A percentile compares a stretch with the other conserved stretches of the same genome.
These are phyloP conservation scores for Malurus cyaneus DNA, from an alignment of 2,113 vertebrate species.

Conservation along the genomic window DNA sequence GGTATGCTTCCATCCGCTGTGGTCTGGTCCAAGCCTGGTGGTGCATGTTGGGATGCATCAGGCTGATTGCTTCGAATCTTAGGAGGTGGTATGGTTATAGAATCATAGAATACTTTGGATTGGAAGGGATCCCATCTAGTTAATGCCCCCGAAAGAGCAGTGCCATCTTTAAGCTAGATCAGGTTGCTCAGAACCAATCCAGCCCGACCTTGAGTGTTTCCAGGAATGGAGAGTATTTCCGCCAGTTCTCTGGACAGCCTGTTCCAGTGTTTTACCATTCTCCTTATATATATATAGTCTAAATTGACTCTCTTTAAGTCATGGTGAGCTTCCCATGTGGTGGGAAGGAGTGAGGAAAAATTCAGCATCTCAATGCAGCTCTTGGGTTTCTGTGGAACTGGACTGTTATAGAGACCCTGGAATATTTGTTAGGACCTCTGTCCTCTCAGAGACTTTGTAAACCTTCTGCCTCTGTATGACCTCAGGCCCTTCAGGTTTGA, in stretches of 20 bases:
- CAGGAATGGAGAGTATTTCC: neutral
- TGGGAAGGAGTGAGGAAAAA: neutral
- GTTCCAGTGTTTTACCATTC: neutral
- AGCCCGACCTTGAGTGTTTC: neutral
- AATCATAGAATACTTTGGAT: neutral
- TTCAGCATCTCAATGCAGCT: neutral
- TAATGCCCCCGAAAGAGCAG: neutral
- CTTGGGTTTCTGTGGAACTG: neutral
- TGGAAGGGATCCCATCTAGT: neutral
- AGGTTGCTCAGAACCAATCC: neutral
- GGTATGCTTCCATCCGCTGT: fast-evolving
- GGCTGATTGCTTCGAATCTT: fast-evolving
- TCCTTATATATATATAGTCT: neutral
- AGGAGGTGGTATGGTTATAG: too few species aligned
- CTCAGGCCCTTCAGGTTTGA: neutral
- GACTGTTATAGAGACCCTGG: neutral
- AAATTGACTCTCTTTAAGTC: neutral
- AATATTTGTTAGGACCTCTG: neutral
- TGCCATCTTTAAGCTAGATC: neutral
- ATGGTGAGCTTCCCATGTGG: neutral
- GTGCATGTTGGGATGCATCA: fast-evolving
- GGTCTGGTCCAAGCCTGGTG: neutral
- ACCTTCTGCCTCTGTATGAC: neutral
- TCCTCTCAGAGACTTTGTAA: neutral
- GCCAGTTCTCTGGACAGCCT: neutral